A percentile compares a stretch with the other conserved stretches of the same genome.
These are phyloP conservation scores for Fissipunctia ypsillon DNA, from an alignment of 2,888 invertebrate genomes.

Conservation along the genomic window DNA sequence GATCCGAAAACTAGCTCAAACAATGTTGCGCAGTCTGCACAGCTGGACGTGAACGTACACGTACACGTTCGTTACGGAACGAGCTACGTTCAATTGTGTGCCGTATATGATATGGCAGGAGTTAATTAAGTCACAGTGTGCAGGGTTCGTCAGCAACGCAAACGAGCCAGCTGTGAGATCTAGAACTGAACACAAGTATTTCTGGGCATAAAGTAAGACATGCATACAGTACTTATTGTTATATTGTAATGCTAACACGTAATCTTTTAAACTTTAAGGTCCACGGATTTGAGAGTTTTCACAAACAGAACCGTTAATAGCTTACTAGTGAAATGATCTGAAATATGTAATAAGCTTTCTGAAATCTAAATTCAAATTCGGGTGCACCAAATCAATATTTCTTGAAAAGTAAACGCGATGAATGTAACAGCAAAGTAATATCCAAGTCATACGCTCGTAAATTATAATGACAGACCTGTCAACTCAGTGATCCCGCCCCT, in stretches of 20 bases:
- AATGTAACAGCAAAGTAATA: neutral
- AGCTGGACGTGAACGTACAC: neutral
- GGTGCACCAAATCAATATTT: neutral
- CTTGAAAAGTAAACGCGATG: neutral
- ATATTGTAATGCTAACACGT: neutral
- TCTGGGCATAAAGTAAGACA: neutral
- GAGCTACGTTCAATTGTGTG: constrained; percentile 13
- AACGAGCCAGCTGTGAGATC: neutral
- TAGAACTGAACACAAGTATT: neutral
- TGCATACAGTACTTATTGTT: neutral
- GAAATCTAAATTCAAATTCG: neutral
- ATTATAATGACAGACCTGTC: constrained; percentile 34
- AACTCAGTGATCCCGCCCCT: neutral
- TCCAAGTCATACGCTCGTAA: constrained; percentile 14
- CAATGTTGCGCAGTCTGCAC: neutral
- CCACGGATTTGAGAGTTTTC: neutral
- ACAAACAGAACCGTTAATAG: too few species aligned
- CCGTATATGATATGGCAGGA: constrained; percentile 11
- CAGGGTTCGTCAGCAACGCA: neutral
- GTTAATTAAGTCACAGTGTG: constrained; percentile 11
- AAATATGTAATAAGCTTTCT: neutral
- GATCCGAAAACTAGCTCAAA: constrained; percentile 6
- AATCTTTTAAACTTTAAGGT: neutral
- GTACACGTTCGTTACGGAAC: constrained; percentile 6
- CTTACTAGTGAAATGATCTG: neutral